Conservation (phyloP, 2,888 invertebrate species). For the Thysanoteuthis rhombus region DNA sequence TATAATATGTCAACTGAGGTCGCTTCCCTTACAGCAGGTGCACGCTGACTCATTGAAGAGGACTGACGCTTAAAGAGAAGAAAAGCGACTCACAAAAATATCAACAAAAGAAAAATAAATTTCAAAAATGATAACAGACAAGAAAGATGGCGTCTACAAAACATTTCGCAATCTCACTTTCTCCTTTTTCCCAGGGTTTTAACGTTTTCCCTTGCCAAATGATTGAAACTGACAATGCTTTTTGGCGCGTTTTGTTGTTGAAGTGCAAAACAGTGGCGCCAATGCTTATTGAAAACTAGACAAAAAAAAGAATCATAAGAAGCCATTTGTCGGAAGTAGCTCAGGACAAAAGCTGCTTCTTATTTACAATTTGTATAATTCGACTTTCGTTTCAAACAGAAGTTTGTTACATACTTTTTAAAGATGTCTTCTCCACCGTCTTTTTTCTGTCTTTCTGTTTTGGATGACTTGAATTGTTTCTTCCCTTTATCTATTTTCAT, state of each 20-base stretch:
- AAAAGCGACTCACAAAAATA: neutral
- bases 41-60: neutral
- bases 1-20: slow-evolving; percentile 12
- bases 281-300: neutral
- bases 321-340: neutral
- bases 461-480: no score
- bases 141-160: neutral
- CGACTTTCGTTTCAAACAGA: neutral
- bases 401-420: neutral
- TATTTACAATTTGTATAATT: neutral
- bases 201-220: neutral
- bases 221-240: neutral
- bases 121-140: neutral
- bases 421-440: neutral
- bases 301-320: neutral
- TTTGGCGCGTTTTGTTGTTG: neutral
- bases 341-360: neutral
- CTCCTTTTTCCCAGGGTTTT: neutral
- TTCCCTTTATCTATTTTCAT: no score
- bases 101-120: no score
- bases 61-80: neutral
- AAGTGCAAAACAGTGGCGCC: neutral
- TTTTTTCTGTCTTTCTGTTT: neutral
- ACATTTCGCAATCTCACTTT: neutral
- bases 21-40: neutral